Base-by-base conservation (phyloP, 2,113 vertebrate species). In the Vimba vimba region DNA sequence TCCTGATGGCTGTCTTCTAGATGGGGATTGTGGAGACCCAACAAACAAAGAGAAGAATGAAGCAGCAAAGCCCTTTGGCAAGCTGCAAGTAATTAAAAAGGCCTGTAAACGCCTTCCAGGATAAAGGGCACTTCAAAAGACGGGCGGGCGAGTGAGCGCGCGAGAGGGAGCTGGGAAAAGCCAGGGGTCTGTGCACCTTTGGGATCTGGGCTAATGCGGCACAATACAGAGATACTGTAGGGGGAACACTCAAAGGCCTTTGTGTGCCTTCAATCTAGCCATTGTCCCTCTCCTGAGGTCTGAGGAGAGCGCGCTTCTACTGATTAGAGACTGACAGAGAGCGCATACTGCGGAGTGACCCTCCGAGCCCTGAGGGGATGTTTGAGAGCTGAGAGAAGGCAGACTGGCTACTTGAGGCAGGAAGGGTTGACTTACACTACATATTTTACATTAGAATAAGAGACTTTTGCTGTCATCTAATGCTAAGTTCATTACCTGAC, bases 71-170 rank as follows among this genome's bases (percentile, higher is more conserved):
- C 94, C 94, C 94, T 93, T 95, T 95, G 85, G 89, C 93, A 94
- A 96, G 93, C 92, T 93, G 93, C 85, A 89, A 94, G 94, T 95
- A 94, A 96, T 96, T 96, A 96, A 95, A 95, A 93, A 87, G 89
- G 94, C 93, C 94, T 94, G 89, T 95, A 96, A 96, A 95, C 89
- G 92, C 93, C 94, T 93, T 91, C 90, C 92, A 93, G 87, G 86
- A 91, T 90, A 87, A 93, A 95, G 92, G 93, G 93, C 93, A 95
- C 96, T 96, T 96, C 94, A 96, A 96, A 96, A 95, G 92, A 90
- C 74, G 75, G 82, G 79, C 85, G 74, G 83, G 86, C 86, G 80
- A 87, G 83, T 87, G 33, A 86, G 79, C 77, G 39, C 36, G 64
- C 13, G 33, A 83, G 21, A 78, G 57, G 73, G 69, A 59, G 83